phyloP scores from a whole-genome alignment of 2,888 invertebrate species.

The Aspidiotus destructor region DNA sequence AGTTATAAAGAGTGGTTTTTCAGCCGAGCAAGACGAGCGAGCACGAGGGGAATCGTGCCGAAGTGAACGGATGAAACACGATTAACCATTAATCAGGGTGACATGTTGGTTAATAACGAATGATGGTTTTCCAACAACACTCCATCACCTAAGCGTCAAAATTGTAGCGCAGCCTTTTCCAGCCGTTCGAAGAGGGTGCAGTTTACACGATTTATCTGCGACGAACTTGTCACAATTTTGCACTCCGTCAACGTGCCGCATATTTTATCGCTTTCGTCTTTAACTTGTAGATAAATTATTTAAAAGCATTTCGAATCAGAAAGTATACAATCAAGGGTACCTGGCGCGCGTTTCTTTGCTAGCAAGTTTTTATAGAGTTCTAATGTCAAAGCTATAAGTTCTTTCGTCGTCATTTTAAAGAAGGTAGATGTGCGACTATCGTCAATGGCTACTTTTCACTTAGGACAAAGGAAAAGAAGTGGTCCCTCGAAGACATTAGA shows the following conservation, averaged over 20 bases:
- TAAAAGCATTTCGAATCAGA: not conserved
- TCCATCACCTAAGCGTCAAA: constrained; percentile 30
- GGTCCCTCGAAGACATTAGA: too few relatives aligned
- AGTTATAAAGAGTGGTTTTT: constrained; percentile 33
- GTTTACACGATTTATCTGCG: not conserved
- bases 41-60: not conserved
- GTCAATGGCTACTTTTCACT: too few relatives aligned
- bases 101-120: constrained; percentile 34
- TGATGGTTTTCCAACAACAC: constrained; percentile 33
- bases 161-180: constrained; percentile 5
- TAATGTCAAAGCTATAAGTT: too few relatives aligned
- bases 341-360: too few relatives aligned
- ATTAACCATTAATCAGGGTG: constrained; percentile 34
- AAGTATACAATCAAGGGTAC: too few relatives aligned
- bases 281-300: not conserved
- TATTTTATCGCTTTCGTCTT: not conserved
- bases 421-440: too few relatives aligned
- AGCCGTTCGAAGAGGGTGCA: not conserved
- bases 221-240: not conserved
- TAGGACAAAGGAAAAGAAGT: too few relatives aligned
- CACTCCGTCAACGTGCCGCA: too few relatives aligned
- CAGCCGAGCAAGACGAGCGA: constrained; percentile 22
- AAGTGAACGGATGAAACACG: constrained; percentile 33
- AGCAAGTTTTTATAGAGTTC: too few relatives aligned
- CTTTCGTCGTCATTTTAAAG: too few relatives aligned